A percentile compares a stretch with the other conserved stretches of the same genome.
Evolutionary conservation across 2,797 vertebrate genomes (phyloP).

Genomic region (Hyperoplus lanceolatus): DNA sequence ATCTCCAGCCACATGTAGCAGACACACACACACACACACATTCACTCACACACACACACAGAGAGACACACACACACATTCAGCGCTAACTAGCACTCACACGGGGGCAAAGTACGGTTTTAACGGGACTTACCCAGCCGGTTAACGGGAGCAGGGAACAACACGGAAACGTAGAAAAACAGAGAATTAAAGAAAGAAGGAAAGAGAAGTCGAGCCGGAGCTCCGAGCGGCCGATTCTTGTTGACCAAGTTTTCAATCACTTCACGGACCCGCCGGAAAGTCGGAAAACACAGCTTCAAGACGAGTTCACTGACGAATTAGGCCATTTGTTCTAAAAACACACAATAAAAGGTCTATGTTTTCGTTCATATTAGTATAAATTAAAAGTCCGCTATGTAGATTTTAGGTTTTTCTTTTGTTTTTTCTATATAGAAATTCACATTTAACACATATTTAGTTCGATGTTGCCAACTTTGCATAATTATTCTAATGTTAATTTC

Average conservation of each 20-base stretch:
- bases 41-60: not conserved
- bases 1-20: slow-evolving; percentile 73
- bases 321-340: too few species aligned
- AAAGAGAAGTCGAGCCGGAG: slow-evolving; percentile 48
- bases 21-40: not conserved
- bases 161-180: not conserved
- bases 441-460: too few species aligned
- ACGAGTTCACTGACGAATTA: too few species aligned
- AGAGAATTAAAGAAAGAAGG: slow-evolving; percentile 46
- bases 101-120: not conserved
- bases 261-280: slow-evolving; percentile 55
- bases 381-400: too few species aligned
- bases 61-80: accelerated
- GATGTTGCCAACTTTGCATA: too few species aligned
- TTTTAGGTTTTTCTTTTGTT: too few species aligned
- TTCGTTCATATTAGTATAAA: too few species aligned
- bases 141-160: slow-evolving; percentile 1
- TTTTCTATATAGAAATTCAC: too few species aligned
- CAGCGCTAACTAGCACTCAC: not conserved
- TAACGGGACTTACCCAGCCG: slow-evolving; percentile 52
- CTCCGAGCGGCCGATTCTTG: slow-evolving; percentile 51
- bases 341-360: too few species aligned
- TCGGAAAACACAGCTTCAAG: slow-evolving; percentile 35
- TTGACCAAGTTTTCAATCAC: slow-evolving; percentile 77
- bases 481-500: too few species aligned